Evolutionary conservation across 1,140 invertebrate genomes (phyloP), one percentile per base, ranked within the genome.

Genomic region (Calycopis cecrops): DNA sequence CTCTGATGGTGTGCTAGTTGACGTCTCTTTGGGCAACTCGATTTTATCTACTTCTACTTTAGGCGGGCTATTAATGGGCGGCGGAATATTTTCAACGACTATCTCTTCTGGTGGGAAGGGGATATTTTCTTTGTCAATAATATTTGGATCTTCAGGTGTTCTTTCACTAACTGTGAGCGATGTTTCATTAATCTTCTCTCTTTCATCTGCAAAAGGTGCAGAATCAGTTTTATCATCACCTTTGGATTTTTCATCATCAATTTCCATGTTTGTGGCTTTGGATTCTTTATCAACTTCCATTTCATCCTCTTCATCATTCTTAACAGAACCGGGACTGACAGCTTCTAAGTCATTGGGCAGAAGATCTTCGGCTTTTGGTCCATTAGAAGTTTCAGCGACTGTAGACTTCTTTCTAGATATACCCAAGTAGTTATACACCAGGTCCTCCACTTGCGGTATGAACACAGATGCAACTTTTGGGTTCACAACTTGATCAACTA

Each of bases 401-500:
- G 68, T 48, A 7, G 69, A 48, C 56, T 82, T 85, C 60, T 82
- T 83, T 59, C 77, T 73, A 16, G 78, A 64, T 10, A 97, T 91
- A 17, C 95, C 95, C n/a, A 98, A 82, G 77, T 93, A 95, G 72
- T 94, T 93, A 75, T 96, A 97, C 0, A 97, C 94, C 9, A 96
- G 92, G 71, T 97, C 94, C 83, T 97, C 96, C 48, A 98, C 95
- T 89, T 96, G 93, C 7, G 96, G 94, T 72, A 96, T 92, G 76
- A 98, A 97, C 2, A 96, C 91, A 8, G 92, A 91, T 60, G 93
- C 92, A 6, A 98, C 93, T 89, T 98, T 98, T 3, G 96, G 96
- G 85, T 97, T 97, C 0, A 98, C 96, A 0, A 98, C 95, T 90
- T 98, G 97, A 81, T 98, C 96, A 0, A 98, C 96, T 59, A 99